Base-by-base conservation (phyloP, 2,113 vertebrate genomes). In the Actenoides hombroni region DNA sequence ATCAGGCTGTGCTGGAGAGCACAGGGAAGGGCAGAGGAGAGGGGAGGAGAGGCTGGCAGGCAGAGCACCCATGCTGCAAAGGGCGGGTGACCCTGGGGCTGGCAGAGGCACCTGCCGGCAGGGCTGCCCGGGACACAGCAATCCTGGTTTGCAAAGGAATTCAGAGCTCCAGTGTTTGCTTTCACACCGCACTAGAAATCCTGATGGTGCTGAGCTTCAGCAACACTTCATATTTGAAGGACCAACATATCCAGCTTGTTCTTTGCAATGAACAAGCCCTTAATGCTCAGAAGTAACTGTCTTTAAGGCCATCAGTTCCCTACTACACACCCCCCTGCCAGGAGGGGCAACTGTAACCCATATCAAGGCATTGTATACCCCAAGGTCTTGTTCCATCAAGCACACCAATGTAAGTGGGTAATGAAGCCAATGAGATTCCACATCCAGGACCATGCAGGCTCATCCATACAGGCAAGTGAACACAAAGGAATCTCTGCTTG, bases 101-200 rank as follows among this genome's bases (percentile, higher is more conserved):
- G 69, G 42, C 17, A n/a, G 60, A 82, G 37, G 44, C 26, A 73
- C 59, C 39, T 0, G 2, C 42, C 0, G 1, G n/a, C 3, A 0
- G 23, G 59, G 60, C 68, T 40, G 80, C 37, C 65, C 21, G 13
- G 44, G 82, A 83, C 56, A 63, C 24, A 61, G 39, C 46, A 60
- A 42, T 54, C 59, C 82, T 35, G 40, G n/a, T 69, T 16, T 26
- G 60, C 71, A 83, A 67, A 93, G 46, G 54, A 79, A 79, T 60
- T n/a, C 31, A 53, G 26, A n/a, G 61, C 37, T 63, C 73, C 18
- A 5, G 0, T 44, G 49, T 65, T 79, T 92, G 63, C 25, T 91
- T 85, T 64, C n/a, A 67, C 18, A 11, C 10, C 65, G 28, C 26
- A 71, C 39, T 46, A 51, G 9, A 76, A 39, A 39, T n/a, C 51